Conservation (phyloP, 1,140 invertebrate species). For the Andricus grossulariae region DNA sequence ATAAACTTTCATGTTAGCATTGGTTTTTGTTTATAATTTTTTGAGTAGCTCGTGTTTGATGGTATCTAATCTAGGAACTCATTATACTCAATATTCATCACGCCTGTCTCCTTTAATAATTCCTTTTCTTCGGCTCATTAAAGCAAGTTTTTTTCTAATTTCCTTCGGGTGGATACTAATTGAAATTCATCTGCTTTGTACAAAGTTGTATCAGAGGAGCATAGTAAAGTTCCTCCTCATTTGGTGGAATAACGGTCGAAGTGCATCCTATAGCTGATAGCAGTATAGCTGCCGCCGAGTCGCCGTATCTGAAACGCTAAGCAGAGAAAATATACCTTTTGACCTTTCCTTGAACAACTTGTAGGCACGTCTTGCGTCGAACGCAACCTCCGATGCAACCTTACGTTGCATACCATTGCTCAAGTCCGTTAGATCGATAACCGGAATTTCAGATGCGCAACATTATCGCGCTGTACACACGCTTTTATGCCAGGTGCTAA, state of each 20-base stretch:
- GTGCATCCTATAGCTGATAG: not conserved
- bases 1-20: no score
- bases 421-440: conserved; percentile 30
- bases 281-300: not conserved
- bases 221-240: not conserved
- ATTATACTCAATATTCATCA: conserved; percentile 13
- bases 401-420: conserved; percentile 30
- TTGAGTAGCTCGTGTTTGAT: not conserved
- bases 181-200: conserved; percentile 27
- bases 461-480: conserved; percentile 10
- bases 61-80: not conserved
- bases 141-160: not conserved
- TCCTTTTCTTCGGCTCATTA: conserved; percentile 1
- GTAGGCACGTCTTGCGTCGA: conserved; percentile 25
- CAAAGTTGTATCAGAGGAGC: conserved; percentile 3
- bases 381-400: conserved; percentile 27
- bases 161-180: conserved; percentile 16
- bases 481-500: conserved; percentile 28
- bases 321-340: conserved; percentile 31
- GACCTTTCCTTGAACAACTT: conserved; percentile 30
- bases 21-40: not conserved
- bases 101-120: not conserved
- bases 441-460: conserved; percentile 31
- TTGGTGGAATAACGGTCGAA: conserved; percentile 16
- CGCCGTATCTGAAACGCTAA: conserved; percentile 6